Evolutionary conservation across 2,113 vertebrate genomes (phyloP).

Genomic region (Hippocampus abdominalis): DNA sequence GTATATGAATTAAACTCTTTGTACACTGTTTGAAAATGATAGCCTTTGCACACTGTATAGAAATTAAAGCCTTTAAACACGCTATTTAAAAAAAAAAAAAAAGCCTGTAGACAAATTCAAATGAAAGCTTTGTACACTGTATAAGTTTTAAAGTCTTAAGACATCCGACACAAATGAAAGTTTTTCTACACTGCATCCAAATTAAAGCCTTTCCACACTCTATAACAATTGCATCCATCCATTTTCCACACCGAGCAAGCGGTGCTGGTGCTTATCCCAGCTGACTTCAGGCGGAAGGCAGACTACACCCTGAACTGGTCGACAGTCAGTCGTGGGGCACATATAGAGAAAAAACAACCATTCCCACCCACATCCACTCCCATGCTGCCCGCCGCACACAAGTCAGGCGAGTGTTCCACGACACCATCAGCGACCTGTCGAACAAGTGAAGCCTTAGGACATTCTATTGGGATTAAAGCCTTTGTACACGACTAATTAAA

Average conservation of each 20-base stretch:
- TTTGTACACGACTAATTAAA: too few species aligned
- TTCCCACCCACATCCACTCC: too few species aligned
- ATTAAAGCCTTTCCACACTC: not conserved
- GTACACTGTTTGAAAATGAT: not conserved
- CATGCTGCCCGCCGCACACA: too few species aligned
- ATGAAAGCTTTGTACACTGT: not conserved
- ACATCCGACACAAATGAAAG: too few species aligned
- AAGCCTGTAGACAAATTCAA: not conserved
- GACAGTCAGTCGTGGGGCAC: too few species aligned
- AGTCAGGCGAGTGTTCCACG: too few species aligned
- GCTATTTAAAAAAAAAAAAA: not conserved
- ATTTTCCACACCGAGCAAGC: too few species aligned
- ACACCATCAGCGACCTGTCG: not conserved
- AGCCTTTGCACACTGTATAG: not conserved
- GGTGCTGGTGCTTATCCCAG: too few species aligned
- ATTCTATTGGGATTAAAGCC: not conserved
- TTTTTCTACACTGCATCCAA: too few species aligned
- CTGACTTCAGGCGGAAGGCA: too few species aligned
- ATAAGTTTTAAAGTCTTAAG: not conserved
- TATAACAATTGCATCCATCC: not conserved
- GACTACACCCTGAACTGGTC: too few species aligned
- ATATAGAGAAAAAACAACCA: too few species aligned
- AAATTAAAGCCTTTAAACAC: not conserved
- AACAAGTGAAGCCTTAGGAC: not conserved
- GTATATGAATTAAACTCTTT: not conserved